These are phyloP conservation scores for Podarcis siculus DNA, from an alignment of 2,797 vertebrate genomes.

Conservation along the genomic window DNA sequence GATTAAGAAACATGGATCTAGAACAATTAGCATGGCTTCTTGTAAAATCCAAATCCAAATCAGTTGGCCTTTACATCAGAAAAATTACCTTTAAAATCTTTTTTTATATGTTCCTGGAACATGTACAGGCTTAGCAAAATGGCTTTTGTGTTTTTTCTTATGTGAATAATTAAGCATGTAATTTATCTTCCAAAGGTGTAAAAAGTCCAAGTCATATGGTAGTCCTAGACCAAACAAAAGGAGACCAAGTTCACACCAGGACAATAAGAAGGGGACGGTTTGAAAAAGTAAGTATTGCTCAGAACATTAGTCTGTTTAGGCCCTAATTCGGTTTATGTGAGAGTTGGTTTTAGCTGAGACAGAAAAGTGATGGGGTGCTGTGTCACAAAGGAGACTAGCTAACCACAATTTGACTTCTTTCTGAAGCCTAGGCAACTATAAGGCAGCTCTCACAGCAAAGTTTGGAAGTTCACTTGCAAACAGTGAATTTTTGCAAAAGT, in stretches of 20 bases:
- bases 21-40: not conserved
- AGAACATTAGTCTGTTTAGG: slow-evolving; percentile 25
- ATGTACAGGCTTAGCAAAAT: not conserved
- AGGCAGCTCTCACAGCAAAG: not conserved
- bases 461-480: too few species aligned
- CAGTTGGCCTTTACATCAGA: not conserved
- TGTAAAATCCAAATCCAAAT: not conserved
- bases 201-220: slow-evolving; percentile 91
- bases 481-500: not conserved
- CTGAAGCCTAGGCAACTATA: not conserved
- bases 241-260: slow-evolving; percentile 82
- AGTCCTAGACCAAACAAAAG: slow-evolving; percentile 84
- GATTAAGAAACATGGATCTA: not conserved
- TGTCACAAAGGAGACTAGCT: not conserved
- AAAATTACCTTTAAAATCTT: slow-evolving; percentile 11
- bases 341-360: too few species aligned
- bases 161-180: not conserved
- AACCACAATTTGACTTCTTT: not conserved
- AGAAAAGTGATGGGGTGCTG: not conserved
- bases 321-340: too few species aligned
- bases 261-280: slow-evolving; percentile 88
- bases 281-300: slow-evolving; percentile 86
- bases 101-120: not conserved
- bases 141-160: not conserved
- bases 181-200: slow-evolving; percentile 73